A percentile compares a stretch with the other conserved stretches of the same genome.
Conservation (phyloP, 2,797 vertebrate species). For the Nothura maculosa region DNA sequence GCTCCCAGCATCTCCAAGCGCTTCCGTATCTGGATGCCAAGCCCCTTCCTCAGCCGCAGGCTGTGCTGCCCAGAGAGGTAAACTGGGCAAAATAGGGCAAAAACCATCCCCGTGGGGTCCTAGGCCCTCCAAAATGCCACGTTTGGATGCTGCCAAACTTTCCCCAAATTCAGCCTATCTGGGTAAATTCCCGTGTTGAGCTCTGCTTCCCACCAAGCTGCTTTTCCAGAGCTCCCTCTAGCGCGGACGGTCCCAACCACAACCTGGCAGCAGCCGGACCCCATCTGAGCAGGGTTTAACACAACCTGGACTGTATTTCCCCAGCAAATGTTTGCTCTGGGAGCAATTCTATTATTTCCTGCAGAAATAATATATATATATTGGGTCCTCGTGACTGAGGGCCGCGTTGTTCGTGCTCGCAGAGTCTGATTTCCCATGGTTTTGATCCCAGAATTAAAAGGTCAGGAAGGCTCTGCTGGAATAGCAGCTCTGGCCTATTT, state of each 20-base stretch:
- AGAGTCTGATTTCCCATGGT: neutral
- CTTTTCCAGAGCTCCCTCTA: constrained; percentile 65
- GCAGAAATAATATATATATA: neutral
- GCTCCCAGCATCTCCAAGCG: too few relatives aligned
- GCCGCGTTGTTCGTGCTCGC: neutral
- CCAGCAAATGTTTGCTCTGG: neutral
- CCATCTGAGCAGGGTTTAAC: neutral
- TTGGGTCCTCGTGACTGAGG: fast-evolving
- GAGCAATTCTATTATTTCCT: neutral
- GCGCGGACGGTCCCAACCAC: neutral
- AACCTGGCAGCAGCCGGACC: fast-evolving
- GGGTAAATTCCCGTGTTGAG: too few relatives aligned
- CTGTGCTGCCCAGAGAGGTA: fast-evolving
- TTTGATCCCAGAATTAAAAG: constrained; percentile 6
- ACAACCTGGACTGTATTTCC: neutral
- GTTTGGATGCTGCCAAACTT: neutral
- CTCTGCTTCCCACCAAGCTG: neutral
- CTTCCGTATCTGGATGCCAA: neutral
- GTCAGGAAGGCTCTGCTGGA: constrained; percentile 11
- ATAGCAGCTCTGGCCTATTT: constrained; percentile 59
- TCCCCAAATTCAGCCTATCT: neutral
- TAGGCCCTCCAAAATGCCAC: too few relatives aligned
- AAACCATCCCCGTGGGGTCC: too few relatives aligned
- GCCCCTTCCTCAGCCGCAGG: neutral
- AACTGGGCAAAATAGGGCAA: neutral